These are phyloP conservation scores for Phataginus tetradactyla DNA, from an alignment of 2,797 vertebrate species.

Conservation along the genomic window DNA sequence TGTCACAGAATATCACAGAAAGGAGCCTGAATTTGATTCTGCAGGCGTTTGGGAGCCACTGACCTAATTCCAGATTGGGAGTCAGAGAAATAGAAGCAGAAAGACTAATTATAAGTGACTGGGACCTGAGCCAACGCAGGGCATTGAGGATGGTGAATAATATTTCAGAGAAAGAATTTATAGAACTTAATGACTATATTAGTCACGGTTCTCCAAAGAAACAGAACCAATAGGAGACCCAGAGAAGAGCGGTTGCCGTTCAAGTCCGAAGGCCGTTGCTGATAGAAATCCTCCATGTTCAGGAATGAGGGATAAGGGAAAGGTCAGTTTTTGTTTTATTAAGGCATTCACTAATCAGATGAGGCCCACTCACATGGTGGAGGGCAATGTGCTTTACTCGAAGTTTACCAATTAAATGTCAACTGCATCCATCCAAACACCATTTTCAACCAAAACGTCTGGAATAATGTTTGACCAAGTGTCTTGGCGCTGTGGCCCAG, in stretches of 20 bases:
- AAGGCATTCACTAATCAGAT: neutral
- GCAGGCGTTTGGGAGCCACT: neutral
- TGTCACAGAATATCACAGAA: neutral
- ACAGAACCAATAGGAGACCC: neutral
- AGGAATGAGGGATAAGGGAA: neutral
- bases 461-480: neutral
- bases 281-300: neutral
- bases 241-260: neutral
- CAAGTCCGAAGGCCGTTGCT: neutral
- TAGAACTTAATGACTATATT: neutral
- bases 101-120: constrained; percentile 33
- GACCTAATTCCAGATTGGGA: constrained; percentile 1
- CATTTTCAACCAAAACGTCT: neutral
- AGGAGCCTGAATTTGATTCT: constrained; percentile 36
- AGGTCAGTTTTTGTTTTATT: neutral
- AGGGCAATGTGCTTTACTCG: neutral
- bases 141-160: neutral
- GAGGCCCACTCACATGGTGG: too few species aligned
- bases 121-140: neutral
- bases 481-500: neutral
- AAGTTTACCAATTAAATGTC: neutral
- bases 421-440: neutral
- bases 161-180: constrained; percentile 42
- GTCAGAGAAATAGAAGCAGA: constrained; percentile 55
- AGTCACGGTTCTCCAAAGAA: neutral